Percentiles rank a stretch among this genome's conserved stretches.
Conservation (phyloP, 2,113 vertebrate genomes). For the Myxocyprinus asiaticus region DNA sequence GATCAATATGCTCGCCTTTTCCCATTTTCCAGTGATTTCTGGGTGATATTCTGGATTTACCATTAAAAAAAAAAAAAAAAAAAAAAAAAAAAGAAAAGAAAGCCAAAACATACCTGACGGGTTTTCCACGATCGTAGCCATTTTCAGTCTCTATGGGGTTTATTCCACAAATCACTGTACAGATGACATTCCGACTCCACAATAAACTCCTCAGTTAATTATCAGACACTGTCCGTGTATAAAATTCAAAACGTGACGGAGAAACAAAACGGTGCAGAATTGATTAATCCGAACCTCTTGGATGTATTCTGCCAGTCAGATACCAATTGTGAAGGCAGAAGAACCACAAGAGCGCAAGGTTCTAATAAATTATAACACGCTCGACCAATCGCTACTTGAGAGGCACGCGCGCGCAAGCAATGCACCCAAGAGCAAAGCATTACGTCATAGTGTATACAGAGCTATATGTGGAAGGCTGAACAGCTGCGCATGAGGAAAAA, state of each 20-base stretch:
- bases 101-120: conserved; percentile 30
- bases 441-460: conserved; percentile 60
- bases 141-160: conserved; percentile 31
- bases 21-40: neutral
- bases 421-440: conserved; percentile 25
- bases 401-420: conserved; percentile 41
- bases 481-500: conserved; percentile 30
- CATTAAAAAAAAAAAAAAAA: too few relatives aligned
- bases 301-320: neutral
- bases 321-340: neutral
- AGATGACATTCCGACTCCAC: neutral
- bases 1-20: neutral
- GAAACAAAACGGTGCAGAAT: neutral
- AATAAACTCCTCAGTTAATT: neutral
- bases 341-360: neutral
- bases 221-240: neutral
- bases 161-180: conserved; percentile 2
- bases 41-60: too few relatives aligned
- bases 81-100: neutral
- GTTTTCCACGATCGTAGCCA: conserved; percentile 62
- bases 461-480: conserved; percentile 52
- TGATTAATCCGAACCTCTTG: neutral
- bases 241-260: neutral
- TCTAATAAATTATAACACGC: conserved; percentile 21
- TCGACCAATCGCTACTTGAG: neutral